Conservation (phyloP, 2,888 invertebrate species). For the Bursaphelenchus okinawaensis region DNA sequence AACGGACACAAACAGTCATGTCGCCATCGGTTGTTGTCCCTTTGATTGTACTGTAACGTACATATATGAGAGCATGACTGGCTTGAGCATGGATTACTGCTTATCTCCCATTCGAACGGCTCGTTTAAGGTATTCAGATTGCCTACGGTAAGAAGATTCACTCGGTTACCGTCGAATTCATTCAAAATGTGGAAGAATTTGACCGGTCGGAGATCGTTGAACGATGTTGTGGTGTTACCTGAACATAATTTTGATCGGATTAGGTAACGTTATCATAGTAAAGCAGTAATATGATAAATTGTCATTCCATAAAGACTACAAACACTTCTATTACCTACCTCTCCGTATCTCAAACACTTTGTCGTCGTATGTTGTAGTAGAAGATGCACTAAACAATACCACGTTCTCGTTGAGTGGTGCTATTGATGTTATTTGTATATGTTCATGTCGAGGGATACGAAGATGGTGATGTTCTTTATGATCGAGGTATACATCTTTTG, state of each 20-base stretch:
- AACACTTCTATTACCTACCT: no score
- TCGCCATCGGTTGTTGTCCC: neutral
- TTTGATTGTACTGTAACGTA: neutral
- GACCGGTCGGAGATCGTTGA: no score
- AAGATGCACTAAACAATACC: neutral
- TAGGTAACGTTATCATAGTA: neutral
- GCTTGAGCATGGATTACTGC: neutral
- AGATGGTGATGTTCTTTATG: slow-evolving; percentile 18
- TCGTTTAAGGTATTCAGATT: slow-evolving; percentile 1
- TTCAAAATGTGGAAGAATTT: neutral
- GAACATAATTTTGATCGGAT: no score
- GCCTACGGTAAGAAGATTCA: slow-evolving; percentile 3
- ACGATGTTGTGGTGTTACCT: no score
- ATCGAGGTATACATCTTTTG: slow-evolving; percentile 25
- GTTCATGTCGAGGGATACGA: neutral
- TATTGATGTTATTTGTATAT: neutral
- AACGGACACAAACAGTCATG: neutral
- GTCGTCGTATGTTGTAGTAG: neutral
- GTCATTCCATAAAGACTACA: no score
- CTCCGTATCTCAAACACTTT: no score
- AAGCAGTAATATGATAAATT: no score
- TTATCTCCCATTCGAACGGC: slow-evolving; percentile 10
- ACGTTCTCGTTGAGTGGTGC: slow-evolving; percentile 1
- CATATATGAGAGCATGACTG: neutral
- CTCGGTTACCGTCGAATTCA: neutral